Evolutionary conservation across 1,140 invertebrate genomes (phyloP), one percentile per base, ranked within the genome.

Genomic region (Nixonia krombeini): DNA sequence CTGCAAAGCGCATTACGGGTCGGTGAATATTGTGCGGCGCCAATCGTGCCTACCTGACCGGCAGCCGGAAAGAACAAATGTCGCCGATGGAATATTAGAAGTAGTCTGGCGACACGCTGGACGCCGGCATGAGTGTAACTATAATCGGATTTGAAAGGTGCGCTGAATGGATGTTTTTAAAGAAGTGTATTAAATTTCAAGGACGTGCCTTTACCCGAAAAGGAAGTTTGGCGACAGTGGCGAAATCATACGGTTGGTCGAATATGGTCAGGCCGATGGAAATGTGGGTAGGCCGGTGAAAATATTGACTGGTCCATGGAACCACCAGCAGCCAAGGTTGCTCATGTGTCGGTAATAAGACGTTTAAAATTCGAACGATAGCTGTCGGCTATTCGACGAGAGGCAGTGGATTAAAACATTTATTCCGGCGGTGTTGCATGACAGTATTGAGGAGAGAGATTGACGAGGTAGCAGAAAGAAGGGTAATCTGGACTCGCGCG

Each of bases 1-100:
- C 49, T 31, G 68, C 67, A 78, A 78, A 78, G 73, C 72, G 74
- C 68, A 75, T 78, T 78, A 75, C 17, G 71, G 76, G 61, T 59
- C 72, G 67, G 67, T 56, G 17, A 51, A 61, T 64, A 70, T 70
- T 64, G 67, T 70, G 55, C 35, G 35, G 35, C 12, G 35, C 12
- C 35, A 9, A 37, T 37, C 35, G 35, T 33, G 29, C 53, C 17
- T 15, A 47, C 38, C 53, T 61, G 45, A 51, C 38, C 59, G 31
- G 33, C 56, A 33, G 47, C 49, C 45, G 44, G 21, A 12, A 12
- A 25, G 10, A 13, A 44, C 51, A 40, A 62, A 46, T 31, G 12
- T 25, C 21, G 15, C 10, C 35, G 35, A 37, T 16, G 17, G 15
- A 1, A 7, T 1, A 16, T 16, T 37, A 3, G 9, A 37, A 37